Evolutionary conservation across 2,113 vertebrate species (phyloP), one percentile per base, ranked within the genome.

Genomic region (Neofelis nebulosa): DNA sequence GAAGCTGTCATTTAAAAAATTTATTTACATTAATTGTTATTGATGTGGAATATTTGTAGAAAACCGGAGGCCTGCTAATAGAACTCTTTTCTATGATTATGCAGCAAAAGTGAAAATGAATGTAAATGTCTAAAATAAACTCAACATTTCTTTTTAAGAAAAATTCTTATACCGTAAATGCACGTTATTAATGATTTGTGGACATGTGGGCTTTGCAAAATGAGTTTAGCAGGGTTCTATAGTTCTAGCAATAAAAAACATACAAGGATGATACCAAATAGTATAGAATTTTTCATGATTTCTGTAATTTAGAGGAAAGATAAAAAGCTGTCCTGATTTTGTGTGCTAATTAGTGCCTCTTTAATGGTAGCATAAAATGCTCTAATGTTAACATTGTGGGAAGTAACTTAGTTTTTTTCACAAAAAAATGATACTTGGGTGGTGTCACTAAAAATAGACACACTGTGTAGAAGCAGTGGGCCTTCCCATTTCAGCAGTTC

Each of bases 351-450:
- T 33, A 63, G 57, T 88, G 14, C 27, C 29, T 84, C 15, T 88
- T 41, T 78, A 27, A 41, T 36, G 0, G 25, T 23, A 79, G 3
- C 7, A 79, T 86, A 81, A 84, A 73, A 79, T 55, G 4, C 4
- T 73, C 48, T 91, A 52, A 71, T 45, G 52, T 15, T 87, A 79
- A 61, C 0, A 0, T 21, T 73, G 31, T 57, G 50, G 31, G 5
- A 92, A 95, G 33, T 78, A 83, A 87, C 19, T 89, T 76, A 7
- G 19, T 52, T 94, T 80, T 97, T 74, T 78, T 69, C 41, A 81
- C 41, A 81, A 38, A 55, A 13, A 81, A 96, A 84, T 19, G 3
- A 33, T 38, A 6, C 27, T 86, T 90, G 27, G 38, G 15, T 68
- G 5, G 18, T 36, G 8, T 66, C 11, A 71, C 6, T 91, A 78